A percentile compares a stretch with the other conserved stretches of the same genome.
Conservation (phyloP, 2,888 invertebrate species). For the Invenusta paracnida region DNA sequence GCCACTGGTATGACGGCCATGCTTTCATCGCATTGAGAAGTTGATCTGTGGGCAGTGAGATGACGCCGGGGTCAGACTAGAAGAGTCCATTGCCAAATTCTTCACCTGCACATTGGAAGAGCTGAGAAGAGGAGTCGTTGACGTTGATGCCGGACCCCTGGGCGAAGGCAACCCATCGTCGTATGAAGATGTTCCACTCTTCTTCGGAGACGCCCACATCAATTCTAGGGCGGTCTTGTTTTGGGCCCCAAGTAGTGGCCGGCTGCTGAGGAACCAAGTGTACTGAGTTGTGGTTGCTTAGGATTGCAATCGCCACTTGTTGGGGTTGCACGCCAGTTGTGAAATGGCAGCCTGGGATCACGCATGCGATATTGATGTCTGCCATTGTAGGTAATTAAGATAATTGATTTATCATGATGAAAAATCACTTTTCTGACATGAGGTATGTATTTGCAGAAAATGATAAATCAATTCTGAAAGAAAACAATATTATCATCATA, state of each 20-base stretch:
- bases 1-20: not conserved
- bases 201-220: not conserved
- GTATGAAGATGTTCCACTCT: not conserved
- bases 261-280: not conserved
- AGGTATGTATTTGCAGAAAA: not conserved
- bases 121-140: not conserved
- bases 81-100: not conserved
- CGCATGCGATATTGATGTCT: not conserved
- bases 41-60: not conserved
- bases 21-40: conserved; percentile 16
- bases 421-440: not conserved
- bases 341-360: not conserved
- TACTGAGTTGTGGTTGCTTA: not conserved
- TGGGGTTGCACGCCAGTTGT: not conserved
- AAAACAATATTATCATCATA: not conserved
- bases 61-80: not conserved
- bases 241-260: not conserved
- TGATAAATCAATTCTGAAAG: not conserved
- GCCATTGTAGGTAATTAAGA: not conserved
- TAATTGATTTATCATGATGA: not conserved
- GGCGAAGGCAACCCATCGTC: not conserved
- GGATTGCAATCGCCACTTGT: not conserved
- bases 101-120: not conserved
- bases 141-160: not conserved
- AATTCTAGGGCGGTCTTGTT: not conserved